phyloP scores from a whole-genome alignment of 2,888 invertebrate genomes.

The Sarcophaga rosellei region DNA sequence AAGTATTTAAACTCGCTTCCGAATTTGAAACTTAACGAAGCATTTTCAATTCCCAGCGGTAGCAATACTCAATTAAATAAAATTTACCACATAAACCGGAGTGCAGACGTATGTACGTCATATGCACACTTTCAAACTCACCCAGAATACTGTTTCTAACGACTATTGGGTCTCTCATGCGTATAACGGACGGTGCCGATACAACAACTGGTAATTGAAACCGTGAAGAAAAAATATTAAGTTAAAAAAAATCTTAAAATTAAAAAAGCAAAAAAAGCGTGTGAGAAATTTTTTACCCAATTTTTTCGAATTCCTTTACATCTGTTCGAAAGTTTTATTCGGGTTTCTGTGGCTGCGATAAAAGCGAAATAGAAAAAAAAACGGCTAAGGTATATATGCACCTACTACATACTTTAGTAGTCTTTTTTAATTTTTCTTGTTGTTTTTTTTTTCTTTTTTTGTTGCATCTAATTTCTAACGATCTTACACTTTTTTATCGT shows the following conservation, averaged over 20 bases:
- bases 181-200: constrained; percentile 42
- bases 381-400: no score
- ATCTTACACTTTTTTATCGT: background rate
- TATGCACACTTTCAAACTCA: background rate
- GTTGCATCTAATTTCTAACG: background rate
- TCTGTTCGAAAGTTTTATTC: background rate
- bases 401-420: no score
- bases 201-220: constrained; percentile 59
- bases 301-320: background rate
- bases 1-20: constrained; percentile 60
- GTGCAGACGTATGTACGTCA: background rate
- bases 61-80: constrained; percentile 30
- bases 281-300: background rate
- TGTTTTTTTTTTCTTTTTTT: background rate
- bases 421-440: no score
- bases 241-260: background rate
- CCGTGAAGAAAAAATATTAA: background rate
- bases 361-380: background rate
- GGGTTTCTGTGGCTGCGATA: background rate
- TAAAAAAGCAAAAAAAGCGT: background rate
- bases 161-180: constrained; percentile 32
- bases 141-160: constrained; percentile 3
- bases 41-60: constrained; percentile 52
- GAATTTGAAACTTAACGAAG: constrained; percentile 58
- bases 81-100: background rate